Percentiles rank a stretch among this genome's conserved stretches.
phyloP scores from a whole-genome alignment of 1,140 invertebrate species.

The Drosophila tsacasi region DNA sequence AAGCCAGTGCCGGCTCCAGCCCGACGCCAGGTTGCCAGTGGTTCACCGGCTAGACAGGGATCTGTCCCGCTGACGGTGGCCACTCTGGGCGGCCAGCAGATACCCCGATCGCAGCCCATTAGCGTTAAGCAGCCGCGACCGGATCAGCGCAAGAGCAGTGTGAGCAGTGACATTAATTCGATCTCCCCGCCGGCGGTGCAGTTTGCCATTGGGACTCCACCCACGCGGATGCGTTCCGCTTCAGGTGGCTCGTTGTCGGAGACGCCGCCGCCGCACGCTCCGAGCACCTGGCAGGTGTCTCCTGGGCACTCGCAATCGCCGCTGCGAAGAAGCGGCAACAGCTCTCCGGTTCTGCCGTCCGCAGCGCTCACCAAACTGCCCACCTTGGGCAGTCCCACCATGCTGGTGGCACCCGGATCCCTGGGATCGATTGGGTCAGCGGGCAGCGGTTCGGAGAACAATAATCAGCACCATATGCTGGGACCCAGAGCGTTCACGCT shows the following conservation, averaged over 20 bases:
- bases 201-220: constrained; percentile 96
- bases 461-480: constrained; percentile 87
- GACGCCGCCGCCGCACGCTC: constrained; percentile 89
- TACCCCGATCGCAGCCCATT: constrained; percentile 93
- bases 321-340: constrained; percentile 89
- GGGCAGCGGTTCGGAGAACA: constrained; percentile 75
- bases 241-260: constrained; percentile 89
- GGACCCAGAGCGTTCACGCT: constrained; percentile 91
- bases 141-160: constrained; percentile 88
- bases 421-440: constrained; percentile 85
- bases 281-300: constrained; percentile 92
- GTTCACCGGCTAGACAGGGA: constrained; percentile 51
- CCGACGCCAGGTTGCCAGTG: constrained; percentile 72
- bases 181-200: constrained; percentile 95
- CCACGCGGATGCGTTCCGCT: constrained; percentile 88
- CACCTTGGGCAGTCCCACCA: constrained; percentile 86
- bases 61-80: constrained; percentile 63
- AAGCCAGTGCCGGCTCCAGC: constrained; percentile 92
- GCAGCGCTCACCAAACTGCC: constrained; percentile 88
- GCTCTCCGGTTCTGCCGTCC: constrained; percentile 89
- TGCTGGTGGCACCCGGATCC: constrained; percentile 86
- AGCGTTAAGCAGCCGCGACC: constrained; percentile 89
- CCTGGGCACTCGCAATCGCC: constrained; percentile 88
- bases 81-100: constrained; percentile 82
- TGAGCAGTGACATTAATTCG: constrained; percentile 92